Base-by-base conservation (phyloP, 1,140 invertebrate genomes). In the Danaus melanippus region DNA sequence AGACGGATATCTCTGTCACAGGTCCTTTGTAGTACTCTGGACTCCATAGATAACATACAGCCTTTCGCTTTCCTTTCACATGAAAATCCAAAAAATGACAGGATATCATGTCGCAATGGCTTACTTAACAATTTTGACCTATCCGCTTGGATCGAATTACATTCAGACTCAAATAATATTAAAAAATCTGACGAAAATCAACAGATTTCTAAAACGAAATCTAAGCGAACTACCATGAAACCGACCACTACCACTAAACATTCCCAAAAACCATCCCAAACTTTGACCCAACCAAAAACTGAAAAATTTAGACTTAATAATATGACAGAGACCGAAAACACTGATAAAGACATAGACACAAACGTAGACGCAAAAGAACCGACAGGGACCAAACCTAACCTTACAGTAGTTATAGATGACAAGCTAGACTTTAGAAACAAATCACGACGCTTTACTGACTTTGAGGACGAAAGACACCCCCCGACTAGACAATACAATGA, bases 21-120 rank as follows among this genome's bases (percentile, higher is more conserved):
- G 68, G 90, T 99, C 0, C 86, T 99, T 0, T 99, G 97, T 74
- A 90, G 93, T 54, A 97, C 95, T 15, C 88, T 92, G 60, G 92
- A 94, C 53, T 90, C 90, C 17, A 90, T 93, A 21, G 91, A 96
- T 39, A 91, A 84, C 8, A 77, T 93, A 15, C 92, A 93, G 74
- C 91, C 91, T 2, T 93, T 95, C 69, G 94, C 94, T 0, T 95
- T 97, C 74, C 71, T 95, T 43, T 83, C 89, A 45, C 68, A 92
- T 79, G 90, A 90, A 89, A 76, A 87, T 56, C 61, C 92, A 44
- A 87, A 87, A 56, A 92, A 93, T 59, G 71, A 91, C 56, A 90
- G 94, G 69, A 78, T 92, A 5, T 89, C 90, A 4, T 92, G 97
- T 52, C 84, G 91, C 1, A 89, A 92, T 65, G 87, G 92, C 9